These are phyloP conservation scores for Anguilla rostrata DNA, from an alignment of 2,113 vertebrate species.

Conservation along the genomic window DNA sequence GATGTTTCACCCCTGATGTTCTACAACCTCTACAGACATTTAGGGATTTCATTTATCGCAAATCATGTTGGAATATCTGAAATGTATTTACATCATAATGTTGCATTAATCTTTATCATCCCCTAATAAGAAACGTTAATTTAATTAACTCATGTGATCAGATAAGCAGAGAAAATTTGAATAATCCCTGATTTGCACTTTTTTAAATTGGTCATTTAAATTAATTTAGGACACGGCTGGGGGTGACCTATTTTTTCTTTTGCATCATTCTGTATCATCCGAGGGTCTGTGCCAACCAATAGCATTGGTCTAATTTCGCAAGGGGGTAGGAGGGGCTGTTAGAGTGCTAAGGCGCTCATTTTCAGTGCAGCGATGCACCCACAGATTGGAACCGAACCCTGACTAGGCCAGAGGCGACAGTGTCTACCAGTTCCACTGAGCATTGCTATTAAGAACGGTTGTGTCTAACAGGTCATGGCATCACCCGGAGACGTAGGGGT, in stretches of 20 bases:
- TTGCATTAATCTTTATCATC: not conserved
- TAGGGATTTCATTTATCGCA: not conserved
- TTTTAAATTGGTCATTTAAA: not conserved
- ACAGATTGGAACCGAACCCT: not conserved
- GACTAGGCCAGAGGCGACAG: not conserved
- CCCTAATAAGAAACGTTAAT: not conserved
- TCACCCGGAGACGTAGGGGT: not conserved
- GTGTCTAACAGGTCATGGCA: not conserved
- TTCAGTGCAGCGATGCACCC: not conserved
- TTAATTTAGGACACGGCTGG: not conserved
- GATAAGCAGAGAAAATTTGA: not conserved
- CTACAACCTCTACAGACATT: not conserved
- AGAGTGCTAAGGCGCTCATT: not conserved
- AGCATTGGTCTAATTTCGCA: too few relatives aligned
- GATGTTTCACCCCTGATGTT: not conserved
- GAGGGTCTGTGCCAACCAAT: not conserved
- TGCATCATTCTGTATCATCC: not conserved
- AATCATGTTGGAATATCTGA: not conserved
- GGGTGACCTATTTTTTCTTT: not conserved
- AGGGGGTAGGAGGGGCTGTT: not conserved
- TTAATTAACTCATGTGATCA: not conserved
- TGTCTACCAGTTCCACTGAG: too few relatives aligned
- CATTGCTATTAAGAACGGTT: too few relatives aligned
- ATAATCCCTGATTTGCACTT: not conserved
- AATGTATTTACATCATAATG: not conserved